Base-by-base conservation (phyloP, 2,797 vertebrate species). In the Syngnathus acus region DNA sequence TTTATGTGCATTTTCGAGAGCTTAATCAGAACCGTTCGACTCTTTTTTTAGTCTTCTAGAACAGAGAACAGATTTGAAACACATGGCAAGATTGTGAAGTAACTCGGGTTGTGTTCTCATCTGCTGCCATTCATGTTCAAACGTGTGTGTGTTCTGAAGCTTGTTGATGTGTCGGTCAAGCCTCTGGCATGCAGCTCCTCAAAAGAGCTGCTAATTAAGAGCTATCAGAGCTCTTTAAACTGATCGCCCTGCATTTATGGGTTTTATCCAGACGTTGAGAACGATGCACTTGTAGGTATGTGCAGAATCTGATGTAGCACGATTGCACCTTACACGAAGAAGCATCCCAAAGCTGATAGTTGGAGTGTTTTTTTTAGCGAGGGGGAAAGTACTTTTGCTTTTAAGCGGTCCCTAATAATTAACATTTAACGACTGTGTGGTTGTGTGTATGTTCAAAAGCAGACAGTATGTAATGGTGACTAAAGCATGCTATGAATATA, bases 11-110 rank as follows among this genome's bases (percentile, higher is more conserved):
- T 71, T 75, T 69, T 72, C n/a, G 45, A 58, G 39, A 58, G 50
- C 66, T 66, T 73, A 65, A 72, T 77, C 76, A 66, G 42, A 66
- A 23, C 39, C 26, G 62, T 67, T 77, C 64, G 69, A 67, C 67
- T 68, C 63, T 65, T 78, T 62, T 32, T 78, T 71, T 76, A 75
- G 72, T 68, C 69, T 66, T 76, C 62, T 72, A 54, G 59, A 76
- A 62, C 53, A 70, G 51, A 51, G 17, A 76, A 71, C 66, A 64
- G 37, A 77, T 68, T 55, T 57, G 21, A 73, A 64, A 68, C 43
- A 66, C 62, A 69, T 64, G 68, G 53, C 37, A 42, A 45, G 48
- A 38, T 67, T 67, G 50, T 38, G 73, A 54, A 39, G 59, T 51
- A 66, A 19, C 58, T 71, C 66, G 72, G 17, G 62, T 57, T 68